Percentiles rank a stretch among this genome's conserved stretches.
phyloP scores from a whole-genome alignment of 2,888 invertebrate species.

The Brenthis daphne region DNA sequence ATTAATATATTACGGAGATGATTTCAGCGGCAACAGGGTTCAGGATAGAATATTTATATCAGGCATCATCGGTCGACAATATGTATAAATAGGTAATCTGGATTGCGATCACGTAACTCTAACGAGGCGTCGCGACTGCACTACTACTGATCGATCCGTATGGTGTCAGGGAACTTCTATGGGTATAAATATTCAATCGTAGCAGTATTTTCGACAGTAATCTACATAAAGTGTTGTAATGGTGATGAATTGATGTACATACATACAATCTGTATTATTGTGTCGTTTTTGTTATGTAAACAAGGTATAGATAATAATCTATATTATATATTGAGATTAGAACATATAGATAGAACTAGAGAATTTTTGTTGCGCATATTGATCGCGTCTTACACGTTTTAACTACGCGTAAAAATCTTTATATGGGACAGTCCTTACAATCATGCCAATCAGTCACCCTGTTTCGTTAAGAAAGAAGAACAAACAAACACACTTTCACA shows the following conservation, averaged over 20 bases:
- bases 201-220: constrained; percentile 3
- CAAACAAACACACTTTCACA: too few species aligned
- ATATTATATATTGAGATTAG: too few species aligned
- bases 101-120: constrained; percentile 77
- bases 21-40: constrained; percentile 48
- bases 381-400: too few species aligned
- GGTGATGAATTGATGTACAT: too few species aligned
- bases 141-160: constrained; percentile 60
- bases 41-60: constrained; percentile 52
- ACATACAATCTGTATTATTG: neutral
- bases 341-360: too few species aligned
- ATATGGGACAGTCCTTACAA: too few species aligned
- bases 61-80: constrained; percentile 62
- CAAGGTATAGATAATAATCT: too few species aligned
- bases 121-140: constrained; percentile 75
- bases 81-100: constrained; percentile 77
- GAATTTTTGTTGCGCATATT: too few species aligned
- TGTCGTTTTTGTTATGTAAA: too few species aligned
- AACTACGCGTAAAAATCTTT: too few species aligned
- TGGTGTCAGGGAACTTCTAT: constrained; percentile 53
- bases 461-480: too few species aligned
- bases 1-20: constrained; percentile 35
- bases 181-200: constrained; percentile 21
- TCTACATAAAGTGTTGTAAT: neutral
- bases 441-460: too few species aligned